Base-by-base conservation (phyloP, 2,797 vertebrate species). In the Ceryle rudis region DNA sequence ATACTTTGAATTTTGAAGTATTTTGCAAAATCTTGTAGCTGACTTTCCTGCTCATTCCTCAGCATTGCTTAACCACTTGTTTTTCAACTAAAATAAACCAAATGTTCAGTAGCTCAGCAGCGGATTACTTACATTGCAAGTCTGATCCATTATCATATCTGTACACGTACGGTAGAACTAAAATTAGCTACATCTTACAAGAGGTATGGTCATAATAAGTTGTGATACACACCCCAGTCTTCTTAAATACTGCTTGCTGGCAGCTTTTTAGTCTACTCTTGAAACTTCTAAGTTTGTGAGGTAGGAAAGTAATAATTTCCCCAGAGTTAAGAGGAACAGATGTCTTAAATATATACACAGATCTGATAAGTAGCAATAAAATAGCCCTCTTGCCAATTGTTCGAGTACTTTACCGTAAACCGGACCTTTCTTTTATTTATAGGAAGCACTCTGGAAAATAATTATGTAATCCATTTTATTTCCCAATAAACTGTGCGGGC, bases 391-490 rank as follows among this genome's bases (percentile, higher is more conserved):
- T 82, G 39, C 10, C 8, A 28, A 28, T 82, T 57, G 26, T 62
- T 62, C 22, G 62, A 55, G 25, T 82, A 77, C 35, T 80, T 81
- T 85, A 42, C 60, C 4, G 6, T 82, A 69, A 90, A 54, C 29
- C 37, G 16, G 58, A 65, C 55, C 49, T 77, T 84, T 60, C 42
- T 60, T 91, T n/a, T 90, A 37, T 86, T 90, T 84, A 55, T 73
- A 86, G 89, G 88, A 82, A 81, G n/a, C n/a, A 46, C 31, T 75
- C 31, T 70, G 35, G 51, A 60, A 94, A 92, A 90, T 47, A 84
- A 49, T 77, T 39, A 29, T 69, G n/a, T 72, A 31, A 64, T 79
- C 44, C 11, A 3, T 93, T 94, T 94, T 93, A 88, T 93, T 90
- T 88, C 46, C 58, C 66, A 66, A 29, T 93, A 88, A 96, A 80